Conservation (phyloP, 1,140 invertebrate genomes). For the Aphis gossypii region DNA sequence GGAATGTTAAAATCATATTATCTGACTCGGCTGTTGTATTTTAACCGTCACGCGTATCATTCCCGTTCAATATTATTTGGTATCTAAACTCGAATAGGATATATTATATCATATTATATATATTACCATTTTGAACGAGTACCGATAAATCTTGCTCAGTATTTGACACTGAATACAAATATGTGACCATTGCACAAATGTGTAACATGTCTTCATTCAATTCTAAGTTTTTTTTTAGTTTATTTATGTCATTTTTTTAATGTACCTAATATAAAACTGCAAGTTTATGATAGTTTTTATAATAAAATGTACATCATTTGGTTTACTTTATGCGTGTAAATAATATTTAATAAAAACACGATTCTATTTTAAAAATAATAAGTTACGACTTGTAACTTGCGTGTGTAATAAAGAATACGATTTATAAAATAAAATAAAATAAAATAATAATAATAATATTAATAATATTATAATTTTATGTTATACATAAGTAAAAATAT, state of each 20-base stretch:
- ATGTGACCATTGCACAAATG: not conserved
- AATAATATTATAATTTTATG: too few relatives aligned
- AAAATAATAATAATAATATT: not conserved
- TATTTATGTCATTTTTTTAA: not conserved
- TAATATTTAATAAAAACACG: not conserved
- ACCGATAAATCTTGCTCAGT: not conserved
- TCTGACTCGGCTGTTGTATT: not conserved
- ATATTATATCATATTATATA: not conserved
- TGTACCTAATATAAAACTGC: not conserved
- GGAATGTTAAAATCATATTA: not conserved
- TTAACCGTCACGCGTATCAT: not conserved
- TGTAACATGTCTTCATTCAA: not conserved
- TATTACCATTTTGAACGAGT: not conserved
- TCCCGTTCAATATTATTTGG: not conserved
- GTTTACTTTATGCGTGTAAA: not conserved
- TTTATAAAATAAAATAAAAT: not conserved
- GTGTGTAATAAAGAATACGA: not conserved
- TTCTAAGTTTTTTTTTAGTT: not conserved
- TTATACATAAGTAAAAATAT: not conserved
- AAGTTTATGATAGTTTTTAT: not conserved
- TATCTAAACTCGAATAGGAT: not conserved
- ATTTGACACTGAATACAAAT: conserved; percentile 44
- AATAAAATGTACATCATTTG: not conserved
- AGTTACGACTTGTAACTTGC: not conserved
- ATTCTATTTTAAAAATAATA: not conserved